Percentiles rank a stretch among this genome's conserved stretches.
phyloP scores from a whole-genome alignment of 2,888 invertebrate species.

The Sussaba pulchella region DNA sequence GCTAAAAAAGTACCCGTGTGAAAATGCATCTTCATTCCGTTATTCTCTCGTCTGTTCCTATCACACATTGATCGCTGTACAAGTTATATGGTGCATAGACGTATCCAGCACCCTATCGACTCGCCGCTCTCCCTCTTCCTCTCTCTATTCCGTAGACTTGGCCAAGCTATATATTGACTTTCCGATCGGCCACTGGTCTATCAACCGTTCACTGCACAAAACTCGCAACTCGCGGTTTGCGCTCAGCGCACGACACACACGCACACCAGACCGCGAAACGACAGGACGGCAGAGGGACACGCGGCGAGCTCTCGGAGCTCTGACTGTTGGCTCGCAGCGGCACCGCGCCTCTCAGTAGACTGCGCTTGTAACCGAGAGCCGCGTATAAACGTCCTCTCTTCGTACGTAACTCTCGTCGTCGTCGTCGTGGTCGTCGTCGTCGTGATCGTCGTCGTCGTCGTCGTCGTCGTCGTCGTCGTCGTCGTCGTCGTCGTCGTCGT shows the following conservation, averaged over 20 bases:
- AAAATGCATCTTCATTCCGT: slow-evolving; percentile 76
- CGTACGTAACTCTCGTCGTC: slow-evolving; percentile 47
- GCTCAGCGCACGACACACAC: slow-evolving; percentile 48
- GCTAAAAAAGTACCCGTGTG: slow-evolving; percentile 75
- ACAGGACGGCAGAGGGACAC: slow-evolving; percentile 18
- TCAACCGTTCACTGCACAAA: slow-evolving; percentile 79
- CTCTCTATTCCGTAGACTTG: slow-evolving; percentile 39
- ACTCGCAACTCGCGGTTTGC: slow-evolving; percentile 67
- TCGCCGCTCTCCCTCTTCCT: slow-evolving; percentile 62
- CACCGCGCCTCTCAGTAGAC: slow-evolving; percentile 66
- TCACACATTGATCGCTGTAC: slow-evolving; percentile 6
- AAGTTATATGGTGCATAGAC: no score
- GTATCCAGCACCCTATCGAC: slow-evolving; percentile 63
- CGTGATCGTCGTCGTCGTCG: slow-evolving; percentile 26
- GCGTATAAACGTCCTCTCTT: slow-evolving; percentile 54
- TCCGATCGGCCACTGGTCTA: slow-evolving; percentile 73
- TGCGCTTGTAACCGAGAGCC: slow-evolving; percentile 63
- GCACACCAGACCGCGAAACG: slow-evolving; percentile 28
- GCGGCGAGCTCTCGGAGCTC: no score
- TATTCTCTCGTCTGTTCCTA: slow-evolving; percentile 11
- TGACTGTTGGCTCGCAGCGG: slow-evolving; percentile 59
- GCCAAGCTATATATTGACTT: slow-evolving; percentile 48
- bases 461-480: slow-evolving; percentile 3
- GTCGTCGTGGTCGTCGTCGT: slow-evolving; percentile 38
- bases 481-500: slow-evolving; percentile 7